Conservation (phyloP, 2,797 vertebrate genomes). For the Gorsachius magnificus region DNA sequence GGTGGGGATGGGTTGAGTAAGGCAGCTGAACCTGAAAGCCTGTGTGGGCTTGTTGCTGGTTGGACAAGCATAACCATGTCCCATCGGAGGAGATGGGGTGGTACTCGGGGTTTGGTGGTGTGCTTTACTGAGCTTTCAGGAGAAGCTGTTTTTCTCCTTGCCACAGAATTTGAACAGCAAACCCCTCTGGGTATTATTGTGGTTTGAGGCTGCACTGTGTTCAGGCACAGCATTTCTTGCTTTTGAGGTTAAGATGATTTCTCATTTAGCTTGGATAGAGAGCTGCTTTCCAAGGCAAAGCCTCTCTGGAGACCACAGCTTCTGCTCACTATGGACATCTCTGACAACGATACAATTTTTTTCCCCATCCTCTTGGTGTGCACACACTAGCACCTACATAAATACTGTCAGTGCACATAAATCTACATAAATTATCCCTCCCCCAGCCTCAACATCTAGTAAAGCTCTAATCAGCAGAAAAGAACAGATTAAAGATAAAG, state of each 20-base stretch:
- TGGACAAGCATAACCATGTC: not conserved
- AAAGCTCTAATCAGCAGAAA: not conserved
- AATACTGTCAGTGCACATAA: not conserved
- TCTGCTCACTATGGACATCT: not conserved
- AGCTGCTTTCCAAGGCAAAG: not conserved
- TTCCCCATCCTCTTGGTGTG: not conserved
- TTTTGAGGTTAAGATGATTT: not conserved
- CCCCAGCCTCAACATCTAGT: not conserved
- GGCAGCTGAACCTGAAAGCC: not conserved
- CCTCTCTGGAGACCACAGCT: not conserved
- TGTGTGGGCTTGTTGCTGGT: not conserved
- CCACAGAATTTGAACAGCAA: not conserved
- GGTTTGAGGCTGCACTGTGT: not conserved
- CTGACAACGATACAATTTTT: fast-evolving
- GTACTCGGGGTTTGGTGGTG: not conserved
- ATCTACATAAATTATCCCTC: not conserved
- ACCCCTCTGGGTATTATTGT: not conserved
- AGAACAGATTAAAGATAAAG: not conserved
- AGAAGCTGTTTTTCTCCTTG: not conserved
- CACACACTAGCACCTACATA: not conserved
- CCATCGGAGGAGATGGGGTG: not conserved
- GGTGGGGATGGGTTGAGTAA: not conserved
- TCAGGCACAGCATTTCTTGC: not conserved
- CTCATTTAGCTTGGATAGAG: not conserved
- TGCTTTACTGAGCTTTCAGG: not conserved